These are phyloP conservation scores for Stegodyphus mimosarum DNA, from an alignment of 1,140 invertebrate species.

Conservation along the genomic window DNA sequence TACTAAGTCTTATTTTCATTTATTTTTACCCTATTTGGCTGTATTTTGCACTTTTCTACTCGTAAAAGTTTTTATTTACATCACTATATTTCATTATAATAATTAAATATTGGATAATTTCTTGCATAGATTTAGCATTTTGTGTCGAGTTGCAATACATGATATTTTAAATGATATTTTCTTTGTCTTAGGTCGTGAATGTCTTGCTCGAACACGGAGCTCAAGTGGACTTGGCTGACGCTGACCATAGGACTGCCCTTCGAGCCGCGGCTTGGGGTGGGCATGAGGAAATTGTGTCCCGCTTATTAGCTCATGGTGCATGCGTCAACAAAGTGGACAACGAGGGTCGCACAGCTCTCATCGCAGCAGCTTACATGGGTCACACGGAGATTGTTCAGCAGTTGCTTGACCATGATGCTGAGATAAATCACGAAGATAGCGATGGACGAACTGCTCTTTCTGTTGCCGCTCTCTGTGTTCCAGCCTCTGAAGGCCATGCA, in stretches of 20 bases:
- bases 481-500: constrained; percentile 77
- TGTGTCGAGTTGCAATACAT: too few relatives aligned
- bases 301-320: constrained; percentile 85
- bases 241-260: constrained; percentile 88
- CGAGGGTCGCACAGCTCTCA: constrained; percentile 80
- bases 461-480: constrained; percentile 90
- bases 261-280: constrained; percentile 92
- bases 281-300: constrained; percentile 89
- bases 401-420: constrained; percentile 67
- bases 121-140: too few relatives aligned
- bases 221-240: constrained; percentile 83
- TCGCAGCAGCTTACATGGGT: constrained; percentile 73
- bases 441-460: constrained; percentile 80
- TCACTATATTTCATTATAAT: too few relatives aligned
- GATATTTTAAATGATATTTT: too few relatives aligned
- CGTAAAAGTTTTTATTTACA: too few relatives aligned
- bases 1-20: too few relatives aligned
- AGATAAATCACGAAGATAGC: constrained; percentile 65
- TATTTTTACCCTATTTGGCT: too few relatives aligned
- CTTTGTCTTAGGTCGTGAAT: constrained; percentile 71
- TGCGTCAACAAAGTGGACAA: constrained; percentile 88
- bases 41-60: too few relatives aligned
- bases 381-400: constrained; percentile 71
- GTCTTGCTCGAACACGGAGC: constrained; percentile 83
- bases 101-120: too few relatives aligned